Conservation (phyloP, 2,797 vertebrate genomes). For the Hybognathus amarus region DNA sequence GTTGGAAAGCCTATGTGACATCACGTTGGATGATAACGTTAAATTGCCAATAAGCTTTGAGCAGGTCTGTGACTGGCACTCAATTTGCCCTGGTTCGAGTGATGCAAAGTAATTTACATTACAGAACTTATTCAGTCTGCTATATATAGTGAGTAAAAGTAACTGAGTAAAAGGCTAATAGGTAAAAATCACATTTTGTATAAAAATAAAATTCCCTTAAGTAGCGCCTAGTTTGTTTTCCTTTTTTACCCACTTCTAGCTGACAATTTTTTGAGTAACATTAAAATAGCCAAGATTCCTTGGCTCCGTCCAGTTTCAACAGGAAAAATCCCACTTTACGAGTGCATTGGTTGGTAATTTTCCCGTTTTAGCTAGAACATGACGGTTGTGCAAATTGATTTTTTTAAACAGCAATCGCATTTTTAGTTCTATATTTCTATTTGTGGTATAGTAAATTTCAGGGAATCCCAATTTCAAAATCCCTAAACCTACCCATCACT, state of each 20-base stretch:
- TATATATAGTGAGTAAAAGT: neutral
- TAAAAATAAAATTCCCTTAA: neutral
- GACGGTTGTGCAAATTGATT: neutral
- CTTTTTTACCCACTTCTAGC: no score
- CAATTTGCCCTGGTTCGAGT: neutral
- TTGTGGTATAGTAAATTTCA: neutral
- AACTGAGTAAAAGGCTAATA: neutral
- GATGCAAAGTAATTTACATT: no score
- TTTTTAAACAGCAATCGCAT: neutral
- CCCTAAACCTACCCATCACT: no score
- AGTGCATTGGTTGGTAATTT: neutral
- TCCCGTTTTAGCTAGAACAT: neutral
- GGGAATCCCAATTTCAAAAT: no score
- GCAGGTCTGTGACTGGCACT: neutral
- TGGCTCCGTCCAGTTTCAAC: neutral
- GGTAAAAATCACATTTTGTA: neutral
- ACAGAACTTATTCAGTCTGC: neutral
- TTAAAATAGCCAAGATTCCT: no score
- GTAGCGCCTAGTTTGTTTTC: neutral
- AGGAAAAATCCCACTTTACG: neutral
- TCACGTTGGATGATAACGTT: neutral
- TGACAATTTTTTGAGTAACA: no score
- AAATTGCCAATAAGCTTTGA: neutral
- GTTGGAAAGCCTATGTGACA: neutral
- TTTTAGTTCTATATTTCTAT: neutral